Percentiles rank a stretch among this genome's conserved stretches.
Evolutionary conservation across 1,140 invertebrate genomes (phyloP).

Genomic region (Leptopilina clavipes): DNA sequence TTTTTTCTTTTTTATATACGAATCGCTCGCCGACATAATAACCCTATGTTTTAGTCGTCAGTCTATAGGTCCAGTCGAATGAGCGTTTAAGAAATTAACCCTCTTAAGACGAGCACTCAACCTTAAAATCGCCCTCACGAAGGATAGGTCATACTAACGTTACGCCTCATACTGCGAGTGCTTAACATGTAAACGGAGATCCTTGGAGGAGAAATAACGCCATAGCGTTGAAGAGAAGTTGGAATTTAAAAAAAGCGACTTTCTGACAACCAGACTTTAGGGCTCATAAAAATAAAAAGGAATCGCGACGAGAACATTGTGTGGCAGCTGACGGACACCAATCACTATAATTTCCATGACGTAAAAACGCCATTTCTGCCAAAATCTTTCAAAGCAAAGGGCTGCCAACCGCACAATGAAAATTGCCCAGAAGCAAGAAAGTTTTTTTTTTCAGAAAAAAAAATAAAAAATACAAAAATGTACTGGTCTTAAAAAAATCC

Average conservation of each 20-base stretch:
- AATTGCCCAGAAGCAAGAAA: not conserved
- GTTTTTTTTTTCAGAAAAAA: not conserved
- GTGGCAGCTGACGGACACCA: constrained; percentile 21
- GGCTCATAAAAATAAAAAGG: constrained; percentile 32
- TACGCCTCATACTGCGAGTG: constrained; percentile 4
- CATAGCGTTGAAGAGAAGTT: not conserved
- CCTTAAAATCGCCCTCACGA: constrained; percentile 24
- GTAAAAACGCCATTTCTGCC: constrained; percentile 23
- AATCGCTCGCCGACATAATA: constrained; percentile 24
- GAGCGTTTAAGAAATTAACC: constrained; percentile 34
- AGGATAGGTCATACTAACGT: constrained; percentile 10
- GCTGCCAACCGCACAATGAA: not conserved
- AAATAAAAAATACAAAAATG: no score
- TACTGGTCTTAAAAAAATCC: not conserved
- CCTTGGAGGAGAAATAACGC: constrained; percentile 1
- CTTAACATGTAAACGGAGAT: constrained; percentile 14
- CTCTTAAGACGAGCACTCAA: constrained; percentile 25
- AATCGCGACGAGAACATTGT: constrained; percentile 19
- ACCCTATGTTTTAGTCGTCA: constrained; percentile 28
- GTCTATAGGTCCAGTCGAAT: not conserved
- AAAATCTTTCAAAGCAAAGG: constrained; percentile 5
- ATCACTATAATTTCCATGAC: constrained; percentile 30
- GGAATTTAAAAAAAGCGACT: constrained; percentile 14
- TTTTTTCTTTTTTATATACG: not conserved
- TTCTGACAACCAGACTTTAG: constrained; percentile 28